Evolutionary conservation across 30 jellyfish, hydroid and myxozoan genomes (phyloP).

Genomic region (Aurelia aurita): DNA sequence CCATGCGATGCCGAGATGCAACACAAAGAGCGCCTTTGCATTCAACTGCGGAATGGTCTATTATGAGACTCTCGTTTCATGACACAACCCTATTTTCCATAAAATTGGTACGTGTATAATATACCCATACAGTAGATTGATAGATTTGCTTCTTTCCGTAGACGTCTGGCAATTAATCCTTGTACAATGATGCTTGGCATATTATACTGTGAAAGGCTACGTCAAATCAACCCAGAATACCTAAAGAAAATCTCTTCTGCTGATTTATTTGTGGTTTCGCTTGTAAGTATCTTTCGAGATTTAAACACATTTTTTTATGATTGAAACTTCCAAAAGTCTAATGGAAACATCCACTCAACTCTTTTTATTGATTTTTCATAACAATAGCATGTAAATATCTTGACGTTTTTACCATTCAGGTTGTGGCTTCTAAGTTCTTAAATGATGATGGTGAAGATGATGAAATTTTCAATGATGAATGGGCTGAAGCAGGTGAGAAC

Average conservation of each 20-base stretch:
- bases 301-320: too few species aligned
- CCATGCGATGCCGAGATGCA: too few species aligned
- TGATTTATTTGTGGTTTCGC: slow-evolving; percentile 92
- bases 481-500: slow-evolving; percentile 99
- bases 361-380: too few species aligned
- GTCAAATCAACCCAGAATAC: slow-evolving; percentile 85
- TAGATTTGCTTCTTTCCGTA: neutral
- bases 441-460: slow-evolving; percentile 92
- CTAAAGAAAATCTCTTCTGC: slow-evolving; percentile 85
- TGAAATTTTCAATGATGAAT: slow-evolving; percentile 92
- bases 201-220: slow-evolving; percentile 88
- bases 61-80: too few species aligned
- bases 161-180: slow-evolving; percentile 90
- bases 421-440: slow-evolving; percentile 87
- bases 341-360: too few species aligned
- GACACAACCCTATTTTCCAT: too few species aligned
- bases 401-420: slow-evolving; percentile 26
- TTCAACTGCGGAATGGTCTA: too few species aligned
- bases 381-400: too few species aligned
- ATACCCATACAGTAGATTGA: neutral
- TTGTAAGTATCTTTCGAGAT: slow-evolving; percentile 53
- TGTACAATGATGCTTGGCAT: slow-evolving; percentile 97
- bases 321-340: too few species aligned
- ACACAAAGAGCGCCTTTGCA: too few species aligned
- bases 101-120: too few species aligned